Base-by-base conservation (phyloP, 2,888 invertebrate species). In the Cephus pygmeus region DNA sequence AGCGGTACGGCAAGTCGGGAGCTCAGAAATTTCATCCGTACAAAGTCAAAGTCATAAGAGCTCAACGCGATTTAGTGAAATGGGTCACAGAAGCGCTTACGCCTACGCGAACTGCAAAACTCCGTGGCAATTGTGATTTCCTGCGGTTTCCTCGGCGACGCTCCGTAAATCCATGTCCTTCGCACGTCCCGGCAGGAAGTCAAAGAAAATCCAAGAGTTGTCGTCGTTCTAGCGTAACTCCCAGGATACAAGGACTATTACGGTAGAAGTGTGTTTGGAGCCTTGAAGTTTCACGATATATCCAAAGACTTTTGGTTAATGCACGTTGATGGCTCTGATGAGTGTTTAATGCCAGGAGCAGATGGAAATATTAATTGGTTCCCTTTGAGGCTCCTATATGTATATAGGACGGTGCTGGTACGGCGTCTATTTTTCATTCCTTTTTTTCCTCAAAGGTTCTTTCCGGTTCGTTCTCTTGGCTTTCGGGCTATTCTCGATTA, bases 321-420 rank as follows among this genome's bases (percentile, higher is more conserved):
- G 56, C 23, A 56, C 6, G 56, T 23, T 56, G 56, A 23, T 56
- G 2, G 1, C 23, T 56, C 9, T 9, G 71, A 11, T 33, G 34
- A 71, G 34, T 12, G 71, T 71, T 31, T 71, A 71, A 71, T 34
- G 34, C 15, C 34, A 23, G 35, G 35, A 73, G 56, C 77, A 77
- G 77, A 77, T 77, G 77, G 77, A 73, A n/a, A 75, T 73, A 77
- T 75, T 73, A 77, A 77, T 75, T 77, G 77, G 74, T 73, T 77
- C 35, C 69, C 68, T 33, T 71, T 71, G 40, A 75, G 69, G 2
- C 31, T 33, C 31, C 33, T 71, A 71, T 12, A 71, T 71, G 33
- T 71, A 31, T 56, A 23, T 23, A 56, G 56, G 23, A 56, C 56
- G 23, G 2, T 56, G 56, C 9, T 56, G 15, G 71, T 71, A 33